These are phyloP conservation scores for Dendrolimus pini DNA, from an alignment of 2,888 invertebrate species.

Conservation along the genomic window DNA sequence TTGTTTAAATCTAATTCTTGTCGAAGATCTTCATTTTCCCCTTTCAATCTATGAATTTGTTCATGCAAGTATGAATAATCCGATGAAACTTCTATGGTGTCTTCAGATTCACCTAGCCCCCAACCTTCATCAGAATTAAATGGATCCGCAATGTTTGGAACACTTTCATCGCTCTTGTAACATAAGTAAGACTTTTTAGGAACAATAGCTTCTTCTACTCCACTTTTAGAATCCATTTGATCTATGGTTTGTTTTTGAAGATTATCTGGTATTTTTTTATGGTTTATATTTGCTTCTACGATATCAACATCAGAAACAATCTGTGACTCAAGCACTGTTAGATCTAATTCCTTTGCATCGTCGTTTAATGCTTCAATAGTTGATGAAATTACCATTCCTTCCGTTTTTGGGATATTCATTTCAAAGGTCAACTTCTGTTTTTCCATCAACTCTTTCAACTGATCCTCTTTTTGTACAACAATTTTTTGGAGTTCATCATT, in stretches of 20 bases:
- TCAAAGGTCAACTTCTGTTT: conserved; percentile 57
- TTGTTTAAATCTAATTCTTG: conserved; percentile 80
- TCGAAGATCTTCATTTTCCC: conserved; percentile 74
- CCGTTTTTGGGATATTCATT: conserved; percentile 72
- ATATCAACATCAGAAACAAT: conserved; percentile 41
- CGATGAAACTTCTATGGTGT: conserved; percentile 41
- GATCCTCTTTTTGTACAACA: conserved; percentile 45
- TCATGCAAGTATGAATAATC: conserved; percentile 75
- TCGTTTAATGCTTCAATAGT: conserved; percentile 55
- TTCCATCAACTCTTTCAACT: conserved; percentile 51
- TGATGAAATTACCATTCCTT: conserved; percentile 66
- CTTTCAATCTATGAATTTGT: conserved; percentile 75
- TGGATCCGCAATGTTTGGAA: conserved; percentile 36
- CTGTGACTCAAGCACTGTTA: conserved; percentile 57
- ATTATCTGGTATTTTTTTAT: conserved; percentile 32
- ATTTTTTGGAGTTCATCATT: conserved; percentile 38
- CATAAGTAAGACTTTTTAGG: conserved; percentile 75
- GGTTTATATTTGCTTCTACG: conserved; percentile 21
- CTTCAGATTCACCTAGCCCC: conserved; percentile 54
- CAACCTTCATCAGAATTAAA: conserved; percentile 67
- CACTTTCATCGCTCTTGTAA: conserved; percentile 43
- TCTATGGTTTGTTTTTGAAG: conserved; percentile 25
- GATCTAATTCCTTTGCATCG: conserved; percentile 34
- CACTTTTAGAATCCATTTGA: conserved; percentile 16
- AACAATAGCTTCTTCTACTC: conserved; percentile 55